Evolutionary conservation across 2,888 invertebrate species (phyloP).

Genomic region (Onthophagus sagittarius): DNA sequence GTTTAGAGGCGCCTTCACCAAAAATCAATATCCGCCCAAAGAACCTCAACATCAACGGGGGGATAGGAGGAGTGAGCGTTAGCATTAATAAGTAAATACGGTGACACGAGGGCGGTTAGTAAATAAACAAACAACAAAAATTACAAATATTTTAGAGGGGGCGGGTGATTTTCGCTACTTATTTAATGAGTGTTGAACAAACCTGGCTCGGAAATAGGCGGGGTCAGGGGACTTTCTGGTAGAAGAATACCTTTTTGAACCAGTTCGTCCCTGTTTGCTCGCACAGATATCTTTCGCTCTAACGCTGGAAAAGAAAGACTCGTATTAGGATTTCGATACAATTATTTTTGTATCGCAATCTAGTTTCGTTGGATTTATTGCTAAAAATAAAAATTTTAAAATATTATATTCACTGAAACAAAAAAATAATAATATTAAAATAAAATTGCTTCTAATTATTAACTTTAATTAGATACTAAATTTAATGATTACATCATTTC

Average conservation of each 20-base stretch:
- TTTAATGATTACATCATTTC: too few relatives aligned
- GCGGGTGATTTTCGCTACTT: not conserved
- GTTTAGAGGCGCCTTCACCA: constrained; percentile 5
- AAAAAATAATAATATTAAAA: too few relatives aligned
- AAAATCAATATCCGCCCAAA: not conserved
- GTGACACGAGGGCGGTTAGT: not conserved
- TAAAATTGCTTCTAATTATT: too few relatives aligned
- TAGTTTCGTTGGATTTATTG: too few relatives aligned
- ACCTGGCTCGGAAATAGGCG: constrained; percentile 81
- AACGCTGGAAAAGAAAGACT: constrained; percentile 64
- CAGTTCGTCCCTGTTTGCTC: constrained; percentile 95
- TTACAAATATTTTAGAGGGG: not conserved
- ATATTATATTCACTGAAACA: too few relatives aligned
- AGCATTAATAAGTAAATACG: not conserved
- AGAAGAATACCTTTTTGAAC: constrained; percentile 93
- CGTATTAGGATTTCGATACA: not conserved
- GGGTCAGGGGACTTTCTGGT: constrained; percentile 82
- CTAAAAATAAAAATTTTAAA: too few relatives aligned
- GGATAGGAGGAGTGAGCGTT: not conserved
- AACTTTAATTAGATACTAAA: too few relatives aligned
- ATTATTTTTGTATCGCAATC: too few relatives aligned
- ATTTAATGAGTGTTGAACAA: constrained; percentile 42
- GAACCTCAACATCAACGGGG: not conserved
- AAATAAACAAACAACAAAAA: constrained; percentile 9
- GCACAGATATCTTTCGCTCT: constrained; percentile 97